A percentile compares a stretch with the other conserved stretches of the same genome.
These are phyloP conservation scores for Phymatocera aterrima DNA, from an alignment of 2,888 invertebrate genomes.

Conservation along the genomic window DNA sequence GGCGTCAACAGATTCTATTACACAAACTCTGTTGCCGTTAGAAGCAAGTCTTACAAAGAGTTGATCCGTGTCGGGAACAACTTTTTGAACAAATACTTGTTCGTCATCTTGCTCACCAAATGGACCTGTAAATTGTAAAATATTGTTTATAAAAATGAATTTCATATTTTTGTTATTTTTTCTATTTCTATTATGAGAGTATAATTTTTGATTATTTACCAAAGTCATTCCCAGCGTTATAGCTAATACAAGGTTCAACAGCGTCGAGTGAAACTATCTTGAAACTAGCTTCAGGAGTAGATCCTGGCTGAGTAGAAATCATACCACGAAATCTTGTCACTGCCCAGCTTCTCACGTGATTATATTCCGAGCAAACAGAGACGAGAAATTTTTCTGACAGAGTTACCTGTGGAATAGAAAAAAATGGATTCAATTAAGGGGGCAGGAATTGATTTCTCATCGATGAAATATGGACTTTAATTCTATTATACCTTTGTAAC, in stretches of 20 bases:
- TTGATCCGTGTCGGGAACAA: constrained; percentile 97
- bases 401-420: constrained; percentile 81
- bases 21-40: constrained; percentile 96
- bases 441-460: constrained; percentile 28
- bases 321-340: constrained; percentile 98
- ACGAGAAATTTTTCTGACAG: constrained; percentile 96
- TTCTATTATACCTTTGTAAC: constrained; percentile 89
- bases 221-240: constrained; percentile 81
- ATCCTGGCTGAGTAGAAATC: constrained; percentile 99
- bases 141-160: background rate
- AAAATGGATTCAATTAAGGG: too few species aligned
- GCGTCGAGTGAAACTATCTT: constrained; percentile 92
- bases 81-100: constrained; percentile 98
- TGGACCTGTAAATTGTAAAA: constrained; percentile 80
- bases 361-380: constrained; percentile 97
- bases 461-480: background rate
- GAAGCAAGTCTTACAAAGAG: constrained; percentile 96
- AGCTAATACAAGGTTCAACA: constrained; percentile 81
- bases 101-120: constrained; percentile 99
- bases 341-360: constrained; percentile 98
- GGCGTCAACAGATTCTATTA: constrained; percentile 95
- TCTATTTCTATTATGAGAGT: too few species aligned
- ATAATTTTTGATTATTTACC: constrained; percentile 58
- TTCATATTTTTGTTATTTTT: background rate
- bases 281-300: constrained; percentile 97